A percentile compares a stretch with the other conserved stretches of the same genome.
Conservation (phyloP, 2,797 vertebrate species). For the Chiropotes sagulatus region DNA sequence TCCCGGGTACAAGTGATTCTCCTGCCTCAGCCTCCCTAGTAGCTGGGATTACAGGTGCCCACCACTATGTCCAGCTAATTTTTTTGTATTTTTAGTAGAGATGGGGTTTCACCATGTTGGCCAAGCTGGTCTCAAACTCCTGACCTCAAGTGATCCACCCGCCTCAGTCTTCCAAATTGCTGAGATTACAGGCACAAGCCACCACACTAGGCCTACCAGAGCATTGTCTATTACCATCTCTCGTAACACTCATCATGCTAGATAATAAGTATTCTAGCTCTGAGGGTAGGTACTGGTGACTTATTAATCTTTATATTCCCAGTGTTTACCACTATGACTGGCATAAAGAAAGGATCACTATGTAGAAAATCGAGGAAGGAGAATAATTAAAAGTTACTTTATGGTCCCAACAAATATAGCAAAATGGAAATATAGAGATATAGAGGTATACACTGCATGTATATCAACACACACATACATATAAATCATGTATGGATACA, state of each 20-base stretch:
- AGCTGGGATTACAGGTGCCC: neutral
- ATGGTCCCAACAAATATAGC: neutral
- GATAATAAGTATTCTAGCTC: neutral
- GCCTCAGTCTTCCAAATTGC: neutral
- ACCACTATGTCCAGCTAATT: neutral
- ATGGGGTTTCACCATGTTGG: neutral
- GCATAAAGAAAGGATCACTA: neutral
- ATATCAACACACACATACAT: neutral
- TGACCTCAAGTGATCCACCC: neutral
- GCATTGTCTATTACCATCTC: neutral
- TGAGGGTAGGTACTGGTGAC: neutral
- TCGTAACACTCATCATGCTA: neutral
- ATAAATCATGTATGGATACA: neutral
- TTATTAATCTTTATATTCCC: neutral
- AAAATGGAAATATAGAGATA: neutral
- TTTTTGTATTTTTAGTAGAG: neutral
- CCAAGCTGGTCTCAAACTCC: neutral
- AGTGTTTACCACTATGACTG: neutral
- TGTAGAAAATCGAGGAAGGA: neutral
- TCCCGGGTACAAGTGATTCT: neutral
- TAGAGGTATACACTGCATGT: neutral
- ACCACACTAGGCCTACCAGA: neutral
- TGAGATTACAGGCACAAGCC: neutral
- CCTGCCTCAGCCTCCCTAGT: neutral
- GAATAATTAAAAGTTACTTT: neutral